A percentile compares a stretch with the other conserved stretches of the same genome.
phyloP scores from a whole-genome alignment of 1,140 invertebrate genomes.

The Pristionchus pacificus region DNA sequence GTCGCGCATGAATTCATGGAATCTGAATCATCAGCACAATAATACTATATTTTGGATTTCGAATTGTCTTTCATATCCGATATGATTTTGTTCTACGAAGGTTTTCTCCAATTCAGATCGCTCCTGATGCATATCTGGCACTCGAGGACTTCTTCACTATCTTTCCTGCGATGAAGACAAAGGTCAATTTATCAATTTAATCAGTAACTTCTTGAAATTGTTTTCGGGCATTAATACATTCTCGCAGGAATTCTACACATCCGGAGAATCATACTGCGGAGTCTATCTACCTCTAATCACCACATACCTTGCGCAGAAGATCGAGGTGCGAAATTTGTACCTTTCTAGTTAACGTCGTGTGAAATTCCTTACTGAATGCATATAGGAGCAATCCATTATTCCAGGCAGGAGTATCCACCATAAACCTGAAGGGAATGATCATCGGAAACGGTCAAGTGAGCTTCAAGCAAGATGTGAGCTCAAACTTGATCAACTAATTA shows the following conservation, averaged over 20 bases:
- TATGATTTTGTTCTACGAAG: no score
- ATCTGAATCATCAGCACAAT: background rate
- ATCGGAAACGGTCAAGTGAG: conserved; percentile 47
- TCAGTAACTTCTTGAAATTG: no score
- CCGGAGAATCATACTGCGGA: conserved; percentile 60
- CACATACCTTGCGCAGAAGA: conserved; percentile 38
- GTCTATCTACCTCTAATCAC: conserved; percentile 61
- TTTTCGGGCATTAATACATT: background rate
- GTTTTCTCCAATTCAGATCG: conserved; percentile 8
- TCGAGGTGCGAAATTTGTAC: no score
- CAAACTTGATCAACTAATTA: no score
- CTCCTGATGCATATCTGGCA: conserved; percentile 19
- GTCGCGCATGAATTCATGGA: no score
- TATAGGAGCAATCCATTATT: no score
- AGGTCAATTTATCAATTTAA: conserved; percentile 52
- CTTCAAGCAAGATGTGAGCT: no score
- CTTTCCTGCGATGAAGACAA: conserved; percentile 21
- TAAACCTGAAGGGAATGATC: conserved; percentile 48
- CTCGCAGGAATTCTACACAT: conserved; percentile 60
- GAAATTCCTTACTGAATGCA: no score
- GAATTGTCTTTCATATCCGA: no score
- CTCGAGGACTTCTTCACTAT: conserved; percentile 59
- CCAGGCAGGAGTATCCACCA: conserved; percentile 23
- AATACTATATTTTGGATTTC: no score
- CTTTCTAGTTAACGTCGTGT: no score